Percentiles rank a stretch among this genome's conserved stretches.
phyloP scores from a whole-genome alignment of 2,888 invertebrate species.

The Spodoptera picta region DNA sequence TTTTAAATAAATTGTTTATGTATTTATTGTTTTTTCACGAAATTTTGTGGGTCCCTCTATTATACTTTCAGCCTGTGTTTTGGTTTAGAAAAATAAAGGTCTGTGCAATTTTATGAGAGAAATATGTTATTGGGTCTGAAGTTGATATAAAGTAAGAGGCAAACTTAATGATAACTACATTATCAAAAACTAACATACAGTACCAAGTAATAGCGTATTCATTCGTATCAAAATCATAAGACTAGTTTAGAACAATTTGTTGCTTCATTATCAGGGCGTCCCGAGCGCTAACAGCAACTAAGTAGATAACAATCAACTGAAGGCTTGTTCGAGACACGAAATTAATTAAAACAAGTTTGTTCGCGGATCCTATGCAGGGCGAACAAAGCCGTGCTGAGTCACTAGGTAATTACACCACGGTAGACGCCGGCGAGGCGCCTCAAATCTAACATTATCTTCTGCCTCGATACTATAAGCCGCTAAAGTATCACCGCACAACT shows the following conservation, averaged over 20 bases:
- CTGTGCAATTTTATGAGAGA: no score
- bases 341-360: constrained; percentile 89
- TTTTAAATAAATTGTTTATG: no score
- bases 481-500: constrained; percentile 31
- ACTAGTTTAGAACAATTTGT: constrained; percentile 81
- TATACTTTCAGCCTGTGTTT: no score
- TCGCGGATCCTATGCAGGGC: constrained; percentile 87
- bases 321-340: constrained; percentile 89
- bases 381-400: constrained; percentile 88
- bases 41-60: no score
- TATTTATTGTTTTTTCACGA: no score
- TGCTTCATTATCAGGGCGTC: constrained; percentile 84
- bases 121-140: no score
- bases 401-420: constrained; percentile 85
- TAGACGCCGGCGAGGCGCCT: constrained; percentile 78
- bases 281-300: constrained; percentile 86
- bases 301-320: constrained; percentile 88
- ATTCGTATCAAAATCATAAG: constrained; percentile 73
- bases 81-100: no score
- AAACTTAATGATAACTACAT: no score
- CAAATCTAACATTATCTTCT: constrained; percentile 82
- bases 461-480: constrained; percentile 69
- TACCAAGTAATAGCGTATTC: constrained; percentile 38
- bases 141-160: no score
- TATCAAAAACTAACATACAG: background rate